Conservation (phyloP, 2,113 vertebrate species). For the Notothenia rossii region DNA sequence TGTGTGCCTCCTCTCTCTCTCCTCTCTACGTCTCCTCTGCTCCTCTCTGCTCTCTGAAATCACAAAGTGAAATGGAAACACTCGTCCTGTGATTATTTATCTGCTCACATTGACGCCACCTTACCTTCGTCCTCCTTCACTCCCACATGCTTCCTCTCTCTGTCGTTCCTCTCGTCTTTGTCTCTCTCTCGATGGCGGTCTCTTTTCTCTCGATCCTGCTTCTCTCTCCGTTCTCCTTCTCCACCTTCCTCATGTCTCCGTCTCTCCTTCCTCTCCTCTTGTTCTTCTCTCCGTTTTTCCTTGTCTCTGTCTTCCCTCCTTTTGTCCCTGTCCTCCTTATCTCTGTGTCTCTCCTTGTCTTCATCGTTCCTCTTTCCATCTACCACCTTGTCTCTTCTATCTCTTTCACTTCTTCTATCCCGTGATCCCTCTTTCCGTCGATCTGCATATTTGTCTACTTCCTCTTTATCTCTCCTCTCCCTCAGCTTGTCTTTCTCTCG, state of each 20-base stretch:
- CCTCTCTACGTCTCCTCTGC: constrained; percentile 68
- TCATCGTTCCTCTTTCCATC: constrained; percentile 53
- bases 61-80: constrained; percentile 3
- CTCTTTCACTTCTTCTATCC: constrained; percentile 49
- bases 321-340: constrained; percentile 67
- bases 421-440: constrained; percentile 69
- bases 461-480: constrained; percentile 56
- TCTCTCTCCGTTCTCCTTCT: constrained; percentile 28
- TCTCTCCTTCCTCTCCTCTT: constrained; percentile 38
- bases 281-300: constrained; percentile 54
- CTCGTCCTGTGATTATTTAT: neutral
- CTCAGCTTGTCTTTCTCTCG: constrained; percentile 58
- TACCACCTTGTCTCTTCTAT: constrained; percentile 61
- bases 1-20: constrained; percentile 70
- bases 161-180: constrained; percentile 48
- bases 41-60: constrained; percentile 73
- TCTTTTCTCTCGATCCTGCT: constrained; percentile 50
- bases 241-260: constrained; percentile 48
- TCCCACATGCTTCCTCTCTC: constrained; percentile 59
- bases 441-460: constrained; percentile 55
- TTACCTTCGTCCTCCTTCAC: constrained; percentile 72
- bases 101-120: neutral
- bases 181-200: constrained; percentile 46
- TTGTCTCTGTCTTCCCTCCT: constrained; percentile 48
- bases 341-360: constrained; percentile 27